These are phyloP conservation scores for Danio jaintianensis DNA, from an alignment of 2,797 vertebrate species.

Conservation along the genomic window DNA sequence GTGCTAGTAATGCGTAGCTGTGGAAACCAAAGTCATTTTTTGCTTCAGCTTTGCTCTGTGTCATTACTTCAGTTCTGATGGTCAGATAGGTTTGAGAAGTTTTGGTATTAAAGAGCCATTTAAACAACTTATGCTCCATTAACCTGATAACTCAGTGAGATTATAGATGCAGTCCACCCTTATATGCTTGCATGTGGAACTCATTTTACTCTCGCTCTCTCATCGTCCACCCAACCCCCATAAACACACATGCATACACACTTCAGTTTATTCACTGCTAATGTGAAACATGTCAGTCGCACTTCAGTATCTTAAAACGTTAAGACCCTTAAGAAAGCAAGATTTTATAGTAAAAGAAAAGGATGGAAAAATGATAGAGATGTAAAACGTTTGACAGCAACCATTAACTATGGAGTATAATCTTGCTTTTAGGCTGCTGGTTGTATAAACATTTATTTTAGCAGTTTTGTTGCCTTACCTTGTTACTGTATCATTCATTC, in stretches of 20 bases:
- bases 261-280: slow-evolving; percentile 38
- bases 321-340: background rate
- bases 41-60: slow-evolving; percentile 41
- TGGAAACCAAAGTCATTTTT: slow-evolving; percentile 58
- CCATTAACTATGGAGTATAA: too few relatives aligned
- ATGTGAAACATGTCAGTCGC: slow-evolving; percentile 18
- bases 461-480: too few relatives aligned
- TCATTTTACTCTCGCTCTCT: slow-evolving; percentile 68
- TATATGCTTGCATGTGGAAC: slow-evolving; percentile 74
- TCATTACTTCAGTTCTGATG: slow-evolving; percentile 41
- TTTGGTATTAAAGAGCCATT: slow-evolving; percentile 34
- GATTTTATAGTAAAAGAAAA: background rate
- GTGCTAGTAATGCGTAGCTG: slow-evolving; percentile 53
- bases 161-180: slow-evolving; percentile 58
- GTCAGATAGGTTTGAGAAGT: slow-evolving; percentile 12
- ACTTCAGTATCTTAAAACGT: slow-evolving; percentile 16
- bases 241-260: slow-evolving; percentile 19
- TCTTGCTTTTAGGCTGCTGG: too few relatives aligned
- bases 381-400: background rate
- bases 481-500: too few relatives aligned
- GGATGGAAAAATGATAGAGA: background rate
- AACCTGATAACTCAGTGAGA: slow-evolving; percentile 36
- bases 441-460: too few relatives aligned
- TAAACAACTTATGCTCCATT: slow-evolving; percentile 43
- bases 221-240: slow-evolving; percentile 34